Evolutionary conservation across 2,797 vertebrate genomes (phyloP), one percentile per base, ranked within the genome.

Genomic region (Tragopan temminckii): DNA sequence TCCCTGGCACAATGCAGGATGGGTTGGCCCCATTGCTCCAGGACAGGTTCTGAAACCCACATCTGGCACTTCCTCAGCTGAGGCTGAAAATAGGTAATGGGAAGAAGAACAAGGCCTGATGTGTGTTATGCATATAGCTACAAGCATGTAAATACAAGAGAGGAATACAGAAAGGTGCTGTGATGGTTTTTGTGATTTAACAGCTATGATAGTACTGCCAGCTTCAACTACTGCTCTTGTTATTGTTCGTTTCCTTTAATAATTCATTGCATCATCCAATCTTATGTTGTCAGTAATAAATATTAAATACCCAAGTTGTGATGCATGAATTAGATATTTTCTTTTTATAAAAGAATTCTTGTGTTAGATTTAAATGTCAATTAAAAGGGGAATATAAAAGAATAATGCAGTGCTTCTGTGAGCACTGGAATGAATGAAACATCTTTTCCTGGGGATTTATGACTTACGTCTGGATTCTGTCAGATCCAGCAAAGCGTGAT

Each of bases 241-340:
- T 95, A 82, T 83, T 75, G 85, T 93, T 86, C 33, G 1, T 68
- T 84, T 33, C 80, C n/a, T 57, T 94, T 89, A 88, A 95, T 94
- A 97, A 95, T 96, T 94, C 89, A 94, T 80, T 46, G 15, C 59
- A 52, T 87, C 87, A 70, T 85, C 96, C 91, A 58, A 43, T 90
- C 63, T 92, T 86, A 36, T 59, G 78, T 91, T 94, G 68, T 67
- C 87, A 53, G 88, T 70, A 75, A 67, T 86, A 96, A 92, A 91
- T 87, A 85, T 85, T 92, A 68, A 93, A 81, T 77, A 83, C 38
- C 4, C 90, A 80, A 69, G 57, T 82, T 91, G 90, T 79, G 94
- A 89, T 80, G 90, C 76, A 42, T 84, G 79, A 90, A 90, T 95
- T 93, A 89, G 88, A 53, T 71, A 36, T 88, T 78, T 93, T 83